Conservation (phyloP, 2,113 vertebrate species). For the Recurvirostra avosetta region DNA sequence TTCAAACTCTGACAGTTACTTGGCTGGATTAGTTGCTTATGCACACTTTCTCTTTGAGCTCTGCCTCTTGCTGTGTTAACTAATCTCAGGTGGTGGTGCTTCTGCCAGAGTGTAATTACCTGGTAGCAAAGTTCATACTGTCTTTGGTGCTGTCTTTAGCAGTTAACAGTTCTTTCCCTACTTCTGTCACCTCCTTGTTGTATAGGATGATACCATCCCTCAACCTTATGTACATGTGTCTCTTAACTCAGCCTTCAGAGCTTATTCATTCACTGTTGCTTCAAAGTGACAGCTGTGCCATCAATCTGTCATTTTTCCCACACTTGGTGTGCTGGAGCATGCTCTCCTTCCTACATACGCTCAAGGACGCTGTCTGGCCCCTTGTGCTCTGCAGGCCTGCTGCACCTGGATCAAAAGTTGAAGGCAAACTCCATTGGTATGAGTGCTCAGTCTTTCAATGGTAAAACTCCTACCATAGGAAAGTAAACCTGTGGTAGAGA, state of each 20-base stretch:
- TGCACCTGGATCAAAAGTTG: background rate
- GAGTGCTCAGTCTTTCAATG: rapidly evolving
- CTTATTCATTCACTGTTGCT: background rate
- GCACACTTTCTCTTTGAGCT: background rate
- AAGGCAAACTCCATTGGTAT: background rate
- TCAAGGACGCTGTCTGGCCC: background rate
- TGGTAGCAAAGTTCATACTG: background rate
- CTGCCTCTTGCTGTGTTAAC: background rate
- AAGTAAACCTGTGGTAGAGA: background rate
- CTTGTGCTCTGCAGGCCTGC: background rate
- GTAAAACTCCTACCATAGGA: background rate
- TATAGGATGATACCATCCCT: background rate
- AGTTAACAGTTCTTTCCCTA: background rate
- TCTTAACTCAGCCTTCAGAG: background rate
- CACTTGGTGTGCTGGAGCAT: background rate
- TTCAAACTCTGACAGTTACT: background rate
- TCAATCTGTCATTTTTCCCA: background rate
- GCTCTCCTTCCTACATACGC: background rate
- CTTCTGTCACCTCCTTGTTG: background rate
- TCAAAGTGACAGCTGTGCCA: conserved; percentile 7
- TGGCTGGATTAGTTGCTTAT: background rate
- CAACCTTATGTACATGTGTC: background rate
- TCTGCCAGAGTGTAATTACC: background rate
- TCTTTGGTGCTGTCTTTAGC: background rate
- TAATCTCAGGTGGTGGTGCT: background rate